Base-by-base conservation (phyloP, 2,888 invertebrate genomes). In the Dorcus parallelipipedus region DNA sequence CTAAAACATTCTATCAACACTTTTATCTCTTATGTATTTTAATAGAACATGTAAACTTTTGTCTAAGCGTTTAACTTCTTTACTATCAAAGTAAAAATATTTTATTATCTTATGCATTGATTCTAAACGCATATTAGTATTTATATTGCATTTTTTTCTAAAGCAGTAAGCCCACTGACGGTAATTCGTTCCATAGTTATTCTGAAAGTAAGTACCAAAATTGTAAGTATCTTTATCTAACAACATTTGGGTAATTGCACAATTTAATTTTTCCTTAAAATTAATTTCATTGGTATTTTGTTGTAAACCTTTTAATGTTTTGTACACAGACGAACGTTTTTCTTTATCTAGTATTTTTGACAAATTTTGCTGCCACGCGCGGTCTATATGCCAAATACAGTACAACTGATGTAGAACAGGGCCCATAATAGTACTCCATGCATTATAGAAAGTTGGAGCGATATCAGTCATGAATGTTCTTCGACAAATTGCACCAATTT, bases 401-500 rank as follows among this genome's bases (percentile, higher is more conserved):
- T 49, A 63, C 39, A 67, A 58, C 41, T 48, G 56, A 23, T 52
- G 17, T 38, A 17, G 41, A 41, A 14, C 7, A 41, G 9, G 7
- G 7, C 56, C 56, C 65, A 67, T 65, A 8, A 59, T 57, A 17
- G 33, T 9, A 8, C 45, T 23, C 65, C 66, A 67, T 9, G 63
- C 62, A 52, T 65, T 63, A 52, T 57, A 65, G 60, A 48, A 67
- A 20, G 20, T 23, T 26, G 51, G 45, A 7, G 58, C 42, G 40
- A 65, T 64, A 56, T 67, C 65, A 20, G 62, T 54, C 66, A 67
- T 62, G 39, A 67, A 62, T 8, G 59, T 52, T 38, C 52, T 54
- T 43, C 51, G n/a, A 38, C 5, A n/a, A 41, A 41, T 41, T n/a
- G 14, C 0, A 41, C 41, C 41, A 10, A 41, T 14, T 41, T n/a